Conservation (phyloP, 2,888 invertebrate genomes). For the Tetragnatha montana region DNA sequence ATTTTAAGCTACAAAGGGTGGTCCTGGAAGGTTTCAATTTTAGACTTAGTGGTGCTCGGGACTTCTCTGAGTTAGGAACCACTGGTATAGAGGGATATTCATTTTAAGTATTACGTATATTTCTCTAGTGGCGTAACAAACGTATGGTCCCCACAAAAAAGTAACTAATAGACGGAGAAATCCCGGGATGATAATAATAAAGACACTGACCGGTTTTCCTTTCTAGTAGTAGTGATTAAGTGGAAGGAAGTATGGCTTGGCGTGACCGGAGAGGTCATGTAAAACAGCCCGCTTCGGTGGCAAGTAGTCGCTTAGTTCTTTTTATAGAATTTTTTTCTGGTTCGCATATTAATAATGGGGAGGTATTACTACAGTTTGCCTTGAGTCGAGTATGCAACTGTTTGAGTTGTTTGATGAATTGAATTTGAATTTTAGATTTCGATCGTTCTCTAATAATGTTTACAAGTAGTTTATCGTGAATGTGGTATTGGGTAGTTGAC, state of each 20-base stretch:
- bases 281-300: conserved; percentile 10
- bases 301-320: background rate
- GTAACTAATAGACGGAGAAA: background rate
- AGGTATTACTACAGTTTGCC: background rate
- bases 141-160: too few species aligned
- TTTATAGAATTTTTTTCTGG: background rate
- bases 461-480: too few species aligned
- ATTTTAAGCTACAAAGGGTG: too few species aligned
- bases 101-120: too few species aligned
- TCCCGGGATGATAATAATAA: background rate
- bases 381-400: background rate
- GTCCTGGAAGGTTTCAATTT: too few species aligned
- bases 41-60: too few species aligned
- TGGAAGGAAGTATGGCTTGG: conserved; percentile 11
- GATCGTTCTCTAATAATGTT: too few species aligned
- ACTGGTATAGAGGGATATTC: too few species aligned
- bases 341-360: background rate
- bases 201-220: conserved; percentile 20
- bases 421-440: background rate
- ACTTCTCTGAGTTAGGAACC: too few species aligned
- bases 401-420: background rate
- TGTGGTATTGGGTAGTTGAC: too few species aligned
- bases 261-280: conserved; percentile 11
- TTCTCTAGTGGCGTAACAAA: too few species aligned
- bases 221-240: background rate